These are phyloP conservation scores for Chionomys nivalis DNA, from an alignment of 2,113 vertebrate genomes.

Conservation along the genomic window DNA sequence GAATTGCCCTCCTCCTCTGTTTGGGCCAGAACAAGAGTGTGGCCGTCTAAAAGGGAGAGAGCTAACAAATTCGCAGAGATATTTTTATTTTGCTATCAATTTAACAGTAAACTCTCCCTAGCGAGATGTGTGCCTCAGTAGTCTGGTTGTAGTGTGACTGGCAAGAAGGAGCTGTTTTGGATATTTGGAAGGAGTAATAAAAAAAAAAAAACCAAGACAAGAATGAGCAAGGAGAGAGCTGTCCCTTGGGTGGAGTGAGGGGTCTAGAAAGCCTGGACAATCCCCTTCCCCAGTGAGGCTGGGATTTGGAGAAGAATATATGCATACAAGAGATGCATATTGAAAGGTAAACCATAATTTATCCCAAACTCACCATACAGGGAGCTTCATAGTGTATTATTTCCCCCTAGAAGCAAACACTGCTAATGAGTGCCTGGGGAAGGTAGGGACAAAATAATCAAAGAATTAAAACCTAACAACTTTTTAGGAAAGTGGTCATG, in stretches of 20 bases:
- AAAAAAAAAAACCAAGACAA: slow-evolving; percentile 59
- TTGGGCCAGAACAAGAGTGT: slow-evolving; percentile 55
- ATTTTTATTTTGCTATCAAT: slow-evolving; percentile 74
- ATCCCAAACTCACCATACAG: slow-evolving; percentile 73
- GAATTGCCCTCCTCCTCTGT: slow-evolving; percentile 41
- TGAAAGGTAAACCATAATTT: slow-evolving; percentile 73
- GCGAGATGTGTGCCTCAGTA: slow-evolving; percentile 63
- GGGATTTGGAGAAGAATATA: slow-evolving; percentile 4
- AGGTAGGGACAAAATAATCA: slow-evolving; percentile 70
- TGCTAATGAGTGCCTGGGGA: slow-evolving; percentile 64
- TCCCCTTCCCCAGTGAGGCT: slow-evolving; percentile 48
- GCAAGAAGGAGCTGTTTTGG: not conserved
- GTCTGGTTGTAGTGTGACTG: slow-evolving; percentile 66
- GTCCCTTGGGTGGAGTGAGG: slow-evolving; percentile 67
- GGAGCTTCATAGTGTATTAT: slow-evolving; percentile 72
- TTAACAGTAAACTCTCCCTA: slow-evolving; percentile 73
- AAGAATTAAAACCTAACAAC: slow-evolving; percentile 80
- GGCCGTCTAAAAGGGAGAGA: slow-evolving; percentile 66
- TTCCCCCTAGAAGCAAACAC: slow-evolving; percentile 65
- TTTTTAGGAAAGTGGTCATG: slow-evolving; percentile 80
- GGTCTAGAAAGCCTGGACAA: slow-evolving; percentile 36
- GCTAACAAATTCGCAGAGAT: slow-evolving; percentile 70
- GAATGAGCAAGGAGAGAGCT: slow-evolving; percentile 73
- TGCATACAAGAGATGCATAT: slow-evolving; percentile 63
- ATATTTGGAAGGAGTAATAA: slow-evolving; percentile 73